Conservation (phyloP, 2,888 invertebrate species). For the Leucoma salicis region DNA sequence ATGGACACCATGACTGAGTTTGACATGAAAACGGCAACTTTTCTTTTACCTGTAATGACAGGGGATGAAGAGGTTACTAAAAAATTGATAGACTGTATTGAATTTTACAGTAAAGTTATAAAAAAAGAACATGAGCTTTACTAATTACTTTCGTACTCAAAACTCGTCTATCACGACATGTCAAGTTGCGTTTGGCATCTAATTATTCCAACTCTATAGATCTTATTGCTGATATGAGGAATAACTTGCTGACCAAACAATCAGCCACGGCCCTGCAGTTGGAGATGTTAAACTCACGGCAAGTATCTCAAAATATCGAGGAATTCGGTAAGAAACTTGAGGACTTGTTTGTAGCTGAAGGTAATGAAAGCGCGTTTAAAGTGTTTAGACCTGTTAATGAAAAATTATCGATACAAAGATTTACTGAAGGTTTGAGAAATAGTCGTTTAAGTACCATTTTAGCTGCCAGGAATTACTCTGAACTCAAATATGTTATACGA, state of each 20-base stretch:
- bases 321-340: background rate
- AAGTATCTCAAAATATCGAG: background rate
- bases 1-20: background rate
- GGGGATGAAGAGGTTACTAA: background rate
- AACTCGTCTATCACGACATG: background rate
- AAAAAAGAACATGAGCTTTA: background rate
- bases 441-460: background rate
- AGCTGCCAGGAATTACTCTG: background rate
- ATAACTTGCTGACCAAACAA: background rate
- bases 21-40: background rate
- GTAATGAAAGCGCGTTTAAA: constrained; percentile 1
- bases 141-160: background rate
- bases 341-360: constrained; percentile 4
- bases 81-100: background rate
- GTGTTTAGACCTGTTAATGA: constrained; percentile 6
- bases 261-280: too few species aligned
- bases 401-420: constrained; percentile 1
- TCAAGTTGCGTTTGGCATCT: background rate
- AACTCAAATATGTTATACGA: background rate
- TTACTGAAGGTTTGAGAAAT: background rate
- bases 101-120: background rate
- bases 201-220: background rate
- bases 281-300: too few species aligned
- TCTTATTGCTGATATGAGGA: background rate
- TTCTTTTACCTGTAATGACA: constrained; percentile 1